phyloP scores from a whole-genome alignment of 2,797 vertebrate species.

The Lates japonicus region DNA sequence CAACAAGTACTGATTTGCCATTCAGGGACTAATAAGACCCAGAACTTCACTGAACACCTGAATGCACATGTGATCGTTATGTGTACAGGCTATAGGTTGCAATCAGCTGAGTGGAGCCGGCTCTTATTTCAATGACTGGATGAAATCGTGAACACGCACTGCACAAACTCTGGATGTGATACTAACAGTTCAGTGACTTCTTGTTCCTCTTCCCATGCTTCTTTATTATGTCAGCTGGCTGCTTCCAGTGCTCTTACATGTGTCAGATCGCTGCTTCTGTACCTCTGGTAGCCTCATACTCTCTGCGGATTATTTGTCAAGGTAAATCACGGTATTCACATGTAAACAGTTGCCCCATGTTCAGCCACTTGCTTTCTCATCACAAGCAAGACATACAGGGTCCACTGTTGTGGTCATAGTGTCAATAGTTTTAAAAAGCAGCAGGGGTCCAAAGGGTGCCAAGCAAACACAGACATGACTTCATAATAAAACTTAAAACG shows the following conservation, averaged over 20 bases:
- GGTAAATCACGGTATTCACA: conserved; percentile 77
- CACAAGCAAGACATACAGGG: neutral
- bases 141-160: neutral
- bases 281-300: conserved; percentile 94
- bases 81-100: neutral
- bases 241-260: conserved; percentile 98
- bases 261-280: conserved; percentile 97
- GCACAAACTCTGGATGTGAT: conserved; percentile 36
- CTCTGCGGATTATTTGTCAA: conserved; percentile 90
- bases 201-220: conserved; percentile 99
- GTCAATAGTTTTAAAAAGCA: neutral
- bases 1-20: neutral
- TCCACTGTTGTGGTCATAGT: neutral
- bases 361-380: neutral
- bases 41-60: neutral
- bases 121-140: neutral
- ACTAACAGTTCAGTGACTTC: conserved; percentile 99
- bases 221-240: conserved; percentile 97
- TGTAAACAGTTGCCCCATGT: neutral
- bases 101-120: neutral
- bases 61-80: neutral
- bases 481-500: neutral
- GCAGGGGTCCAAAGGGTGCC: neutral
- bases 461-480: neutral
- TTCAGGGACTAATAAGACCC: neutral